Evolutionary conservation across 2,797 vertebrate genomes (phyloP).

Genomic region (Coregonus ussuriensis): DNA sequence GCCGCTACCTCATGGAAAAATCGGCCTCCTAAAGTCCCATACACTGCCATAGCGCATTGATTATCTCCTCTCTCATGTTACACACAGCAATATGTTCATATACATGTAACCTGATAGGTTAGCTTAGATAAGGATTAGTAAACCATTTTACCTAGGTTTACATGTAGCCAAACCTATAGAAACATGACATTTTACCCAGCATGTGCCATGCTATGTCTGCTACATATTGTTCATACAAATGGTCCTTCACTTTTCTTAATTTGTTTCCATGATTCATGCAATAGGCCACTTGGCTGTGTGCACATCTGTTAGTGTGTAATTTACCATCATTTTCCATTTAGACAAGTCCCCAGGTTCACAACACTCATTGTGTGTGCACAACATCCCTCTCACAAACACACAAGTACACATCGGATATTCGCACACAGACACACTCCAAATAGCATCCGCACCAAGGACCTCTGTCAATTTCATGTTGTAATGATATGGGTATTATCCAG

Average conservation of each 20-base stretch:
- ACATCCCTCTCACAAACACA: neutral
- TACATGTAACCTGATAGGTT: constrained; percentile 1
- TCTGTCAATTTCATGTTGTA: constrained; percentile 66
- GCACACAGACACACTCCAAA: constrained; percentile 41
- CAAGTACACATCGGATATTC: constrained; percentile 32
- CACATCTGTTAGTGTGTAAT: constrained; percentile 70
- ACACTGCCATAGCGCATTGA: neutral
- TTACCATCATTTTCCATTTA: constrained; percentile 66
- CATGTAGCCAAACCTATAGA: constrained; percentile 17
- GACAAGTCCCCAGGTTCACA: constrained; percentile 50
- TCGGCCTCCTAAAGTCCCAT: neutral
- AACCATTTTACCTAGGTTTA: constrained; percentile 1
- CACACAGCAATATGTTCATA: neutral
- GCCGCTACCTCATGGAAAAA: constrained; percentile 5
- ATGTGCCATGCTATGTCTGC: constrained; percentile 27
- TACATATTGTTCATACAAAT: neutral
- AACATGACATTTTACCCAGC: constrained; percentile 6
- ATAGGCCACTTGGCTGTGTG: constrained; percentile 54
- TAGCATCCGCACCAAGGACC: constrained; percentile 47
- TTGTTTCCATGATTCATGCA: constrained; percentile 51
- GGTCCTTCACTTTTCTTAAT: constrained; percentile 23
- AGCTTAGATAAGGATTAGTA: neutral
- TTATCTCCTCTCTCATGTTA: neutral
- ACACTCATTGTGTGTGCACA: neutral
- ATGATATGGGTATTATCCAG: constrained; percentile 76